A percentile compares a stretch with the other conserved stretches of the same genome.
phyloP scores from a whole-genome alignment of 2,888 invertebrate species.

The Sphaerophoria taeniata region DNA sequence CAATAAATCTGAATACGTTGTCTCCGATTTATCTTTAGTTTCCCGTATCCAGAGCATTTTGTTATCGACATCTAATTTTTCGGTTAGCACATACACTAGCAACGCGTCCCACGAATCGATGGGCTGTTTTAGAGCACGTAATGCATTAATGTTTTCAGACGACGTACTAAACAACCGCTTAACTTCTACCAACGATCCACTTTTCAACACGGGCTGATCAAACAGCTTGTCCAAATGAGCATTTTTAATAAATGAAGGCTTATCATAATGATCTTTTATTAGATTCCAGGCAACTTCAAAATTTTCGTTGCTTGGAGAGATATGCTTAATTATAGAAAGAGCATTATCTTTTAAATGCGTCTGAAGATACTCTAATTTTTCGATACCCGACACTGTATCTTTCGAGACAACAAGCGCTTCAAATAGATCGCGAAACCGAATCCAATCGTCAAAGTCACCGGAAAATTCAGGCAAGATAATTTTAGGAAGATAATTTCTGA shows the following conservation, averaged over 20 bases:
- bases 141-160: constrained; percentile 32
- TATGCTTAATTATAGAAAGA: background rate
- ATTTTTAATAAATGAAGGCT: too few relatives aligned
- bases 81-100: background rate
- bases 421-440: too few relatives aligned
- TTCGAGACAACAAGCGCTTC: background rate
- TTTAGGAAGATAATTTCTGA: too few relatives aligned
- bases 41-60: constrained; percentile 11
- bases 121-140: constrained; percentile 30
- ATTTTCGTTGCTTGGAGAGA: background rate
- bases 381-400: background rate
- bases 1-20: background rate
- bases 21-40: too few relatives aligned
- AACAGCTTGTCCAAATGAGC: too few relatives aligned
- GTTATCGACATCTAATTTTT: constrained; percentile 10
- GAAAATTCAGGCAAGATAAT: too few relatives aligned
- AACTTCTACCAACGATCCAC: background rate
- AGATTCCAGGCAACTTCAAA: background rate
- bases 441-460: too few relatives aligned
- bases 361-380: constrained; percentile 12
- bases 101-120: constrained; percentile 25
- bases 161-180: background rate
- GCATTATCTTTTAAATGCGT: background rate
- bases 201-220: too few relatives aligned
- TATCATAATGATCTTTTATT: background rate